phyloP scores from a whole-genome alignment of 2,888 invertebrate genomes.

The Osmoderma eremita region DNA sequence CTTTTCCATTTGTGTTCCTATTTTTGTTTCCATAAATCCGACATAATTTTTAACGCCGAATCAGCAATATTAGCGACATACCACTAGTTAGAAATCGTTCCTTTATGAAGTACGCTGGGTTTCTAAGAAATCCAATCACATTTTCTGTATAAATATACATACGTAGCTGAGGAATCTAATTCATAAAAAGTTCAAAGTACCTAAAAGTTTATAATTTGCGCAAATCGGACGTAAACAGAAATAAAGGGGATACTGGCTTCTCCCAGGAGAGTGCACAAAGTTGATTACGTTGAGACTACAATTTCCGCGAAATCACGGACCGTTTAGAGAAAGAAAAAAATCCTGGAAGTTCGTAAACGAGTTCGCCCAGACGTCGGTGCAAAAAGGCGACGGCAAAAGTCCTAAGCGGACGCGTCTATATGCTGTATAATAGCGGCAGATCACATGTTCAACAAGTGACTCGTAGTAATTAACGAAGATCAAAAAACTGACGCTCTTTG shows the following conservation, averaged over 20 bases:
- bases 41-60: no score
- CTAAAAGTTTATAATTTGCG: no score
- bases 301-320: conserved; percentile 21
- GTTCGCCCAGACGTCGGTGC: background rate
- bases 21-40: no score
- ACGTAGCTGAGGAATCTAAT: no score
- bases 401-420: background rate
- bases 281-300: conserved; percentile 14
- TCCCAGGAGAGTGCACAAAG: background rate
- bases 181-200: no score
- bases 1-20: no score
- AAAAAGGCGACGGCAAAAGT: background rate
- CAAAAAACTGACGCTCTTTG: conserved; percentile 13
- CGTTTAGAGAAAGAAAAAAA: conserved; percentile 11
- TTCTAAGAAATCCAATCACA: no score
- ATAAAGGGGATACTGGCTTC: background rate
- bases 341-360: background rate
- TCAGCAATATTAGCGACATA: no score
- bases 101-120: no score
- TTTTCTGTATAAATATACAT: no score
- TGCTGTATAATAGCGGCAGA: background rate
- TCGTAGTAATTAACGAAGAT: conserved; percentile 28
- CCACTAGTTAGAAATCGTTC: no score
- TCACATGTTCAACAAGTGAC: conserved; percentile 33
- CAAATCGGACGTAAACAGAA: background rate